Evolutionary conservation across 1,140 invertebrate genomes (phyloP), one percentile per base, ranked within the genome.

Genomic region (Heliconius himera): DNA sequence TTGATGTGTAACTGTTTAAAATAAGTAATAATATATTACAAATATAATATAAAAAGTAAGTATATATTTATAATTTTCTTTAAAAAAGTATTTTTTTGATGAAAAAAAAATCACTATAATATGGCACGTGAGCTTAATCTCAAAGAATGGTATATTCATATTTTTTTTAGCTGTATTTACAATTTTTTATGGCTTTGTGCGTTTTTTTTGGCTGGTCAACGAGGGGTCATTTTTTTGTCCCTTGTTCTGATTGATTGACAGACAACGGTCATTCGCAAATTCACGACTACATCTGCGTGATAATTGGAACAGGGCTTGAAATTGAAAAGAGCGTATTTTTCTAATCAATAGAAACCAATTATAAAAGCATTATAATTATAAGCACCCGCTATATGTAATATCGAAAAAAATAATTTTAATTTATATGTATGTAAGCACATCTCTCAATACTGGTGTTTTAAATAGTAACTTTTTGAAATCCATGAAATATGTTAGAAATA

Each of bases 151-250:
- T 72, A 78, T 87, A 86, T 86, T 86, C 84, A 91, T 91, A 20
- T 18, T 51, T 90, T 94, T 90, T 87, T 91, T 84, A 84, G 73
- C 77, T 77, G 84, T 88, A 81, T 84, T 84, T 81, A 82, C 86
- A 74, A 80, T 85, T 91, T 93, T 91, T 91, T 91, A 70, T 76
- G 51, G 26, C 73, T 87, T 92, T 91, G 88, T 93, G 76, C 76
- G 74, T 85, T 87, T 90, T 85, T 9, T 92, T 86, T 84, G 75
- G 81, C 81, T 90, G 93, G 93, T 94, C 93, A 92, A 90, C 87
- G 90, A 93, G 92, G 92, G 92, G 91, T 93, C 91, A 93, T 90
- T 91, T 90, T 89, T 90, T 88, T 82, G 78, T 81, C 81, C 83
- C 81, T 86, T 77, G 86, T 85, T 46, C 74, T 87, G 88, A 93